These are phyloP conservation scores for Acipenser transmontanus DNA, from an alignment of 2,797 vertebrate genomes.

Conservation along the genomic window DNA sequence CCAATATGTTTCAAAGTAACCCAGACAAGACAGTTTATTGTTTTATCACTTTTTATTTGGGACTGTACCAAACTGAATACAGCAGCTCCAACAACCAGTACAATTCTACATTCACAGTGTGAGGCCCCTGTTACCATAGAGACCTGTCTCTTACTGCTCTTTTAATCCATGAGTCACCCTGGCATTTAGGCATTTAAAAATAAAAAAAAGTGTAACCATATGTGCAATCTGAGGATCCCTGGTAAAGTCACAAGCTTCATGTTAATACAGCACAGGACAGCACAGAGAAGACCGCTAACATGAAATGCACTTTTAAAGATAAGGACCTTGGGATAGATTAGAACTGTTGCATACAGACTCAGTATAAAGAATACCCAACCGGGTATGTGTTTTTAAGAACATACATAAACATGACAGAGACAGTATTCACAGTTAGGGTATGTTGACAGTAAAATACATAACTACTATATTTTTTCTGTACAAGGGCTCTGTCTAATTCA, in stretches of 20 bases:
- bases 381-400: too few relatives aligned
- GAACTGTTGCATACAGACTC: too few relatives aligned
- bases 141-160: constrained; percentile 1
- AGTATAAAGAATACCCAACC: too few relatives aligned
- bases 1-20: too few relatives aligned
- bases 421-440: too few relatives aligned
- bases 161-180: neutral
- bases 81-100: neutral
- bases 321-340: too few relatives aligned
- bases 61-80: constrained; percentile 3
- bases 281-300: neutral
- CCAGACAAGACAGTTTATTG: neutral
- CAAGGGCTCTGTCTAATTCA: too few relatives aligned
- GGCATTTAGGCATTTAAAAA: neutral
- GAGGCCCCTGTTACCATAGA: constrained; percentile 1
- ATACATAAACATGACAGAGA: too few relatives aligned
- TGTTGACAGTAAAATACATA: too few relatives aligned
- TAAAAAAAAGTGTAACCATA: neutral
- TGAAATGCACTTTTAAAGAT: neutral
- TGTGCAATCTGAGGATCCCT: neutral
- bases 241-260: neutral
- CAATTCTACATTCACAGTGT: constrained; percentile 4
- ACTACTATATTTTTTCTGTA: too few relatives aligned
- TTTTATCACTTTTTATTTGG: neutral
- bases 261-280: neutral